Conservation (phyloP, 2,113 vertebrate species). For the Campylorhamphus procurvoides region DNA sequence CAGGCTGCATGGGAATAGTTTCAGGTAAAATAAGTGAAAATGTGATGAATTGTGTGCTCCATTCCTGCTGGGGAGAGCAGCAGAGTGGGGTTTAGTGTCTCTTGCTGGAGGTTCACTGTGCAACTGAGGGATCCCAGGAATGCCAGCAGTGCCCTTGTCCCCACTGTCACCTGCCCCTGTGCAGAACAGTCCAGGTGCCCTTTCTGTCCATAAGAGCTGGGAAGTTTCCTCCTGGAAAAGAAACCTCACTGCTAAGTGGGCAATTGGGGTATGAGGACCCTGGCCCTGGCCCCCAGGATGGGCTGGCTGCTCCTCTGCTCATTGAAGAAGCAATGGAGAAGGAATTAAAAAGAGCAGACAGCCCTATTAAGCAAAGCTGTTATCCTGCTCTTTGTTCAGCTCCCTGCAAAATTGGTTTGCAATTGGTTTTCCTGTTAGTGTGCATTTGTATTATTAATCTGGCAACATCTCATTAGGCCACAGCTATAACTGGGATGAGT, state of each 20-base stretch:
- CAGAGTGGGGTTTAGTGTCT: neutral
- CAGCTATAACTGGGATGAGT: neutral
- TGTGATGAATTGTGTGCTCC: fast-evolving
- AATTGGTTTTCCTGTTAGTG: neutral
- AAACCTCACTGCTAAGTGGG: neutral
- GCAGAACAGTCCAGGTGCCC: neutral
- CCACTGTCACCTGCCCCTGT: neutral
- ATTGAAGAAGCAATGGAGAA: neutral
- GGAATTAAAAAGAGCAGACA: neutral
- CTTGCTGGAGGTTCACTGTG: neutral
- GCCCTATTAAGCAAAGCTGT: neutral
- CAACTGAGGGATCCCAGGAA: neutral
- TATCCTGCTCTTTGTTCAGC: neutral
- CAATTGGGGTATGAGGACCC: neutral
- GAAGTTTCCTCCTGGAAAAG: neutral
- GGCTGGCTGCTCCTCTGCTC: neutral
- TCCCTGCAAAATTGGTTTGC: neutral
- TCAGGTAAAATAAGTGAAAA: neutral
- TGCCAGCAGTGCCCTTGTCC: neutral
- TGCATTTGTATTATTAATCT: neutral
- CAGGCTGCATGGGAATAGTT: neutral
- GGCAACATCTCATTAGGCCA: neutral
- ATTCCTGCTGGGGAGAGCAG: neutral
- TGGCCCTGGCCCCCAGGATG: neutral
- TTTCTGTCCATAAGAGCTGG: neutral